Percentiles rank a stretch among this genome's conserved stretches.
Conservation (phyloP, 2,797 vertebrate genomes). For the Coendou prehensilis region DNA sequence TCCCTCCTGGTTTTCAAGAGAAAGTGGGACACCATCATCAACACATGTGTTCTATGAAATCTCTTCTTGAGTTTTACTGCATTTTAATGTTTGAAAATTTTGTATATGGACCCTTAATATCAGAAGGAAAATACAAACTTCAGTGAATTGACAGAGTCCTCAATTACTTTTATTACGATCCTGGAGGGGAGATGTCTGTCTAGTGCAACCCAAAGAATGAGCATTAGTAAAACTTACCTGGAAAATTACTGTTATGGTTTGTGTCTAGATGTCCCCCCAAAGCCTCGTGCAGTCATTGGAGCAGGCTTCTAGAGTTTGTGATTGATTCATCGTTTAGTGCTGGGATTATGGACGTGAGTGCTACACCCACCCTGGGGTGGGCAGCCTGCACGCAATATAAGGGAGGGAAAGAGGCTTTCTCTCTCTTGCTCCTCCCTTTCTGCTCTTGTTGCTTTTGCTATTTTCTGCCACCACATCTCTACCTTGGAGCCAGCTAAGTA, state of each 20-base stretch:
- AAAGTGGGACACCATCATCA: background rate
- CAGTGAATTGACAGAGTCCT: background rate
- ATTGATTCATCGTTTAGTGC: too few relatives aligned
- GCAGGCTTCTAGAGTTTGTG: too few relatives aligned
- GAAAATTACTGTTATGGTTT: background rate
- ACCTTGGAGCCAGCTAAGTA: too few relatives aligned
- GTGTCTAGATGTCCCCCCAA: too few relatives aligned
- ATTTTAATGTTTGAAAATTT: slow-evolving; percentile 16
- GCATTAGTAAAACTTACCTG: background rate
- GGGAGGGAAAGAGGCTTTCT: too few relatives aligned
- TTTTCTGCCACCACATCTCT: too few relatives aligned
- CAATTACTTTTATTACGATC: background rate
- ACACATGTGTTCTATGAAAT: background rate
- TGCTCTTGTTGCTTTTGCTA: too few relatives aligned
- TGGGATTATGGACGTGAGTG: too few relatives aligned
- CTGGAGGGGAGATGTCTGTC: background rate
- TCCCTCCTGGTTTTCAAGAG: slow-evolving; percentile 26
- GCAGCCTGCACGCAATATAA: too few relatives aligned
- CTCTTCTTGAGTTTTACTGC: background rate
- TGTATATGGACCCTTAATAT: background rate
- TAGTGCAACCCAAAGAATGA: background rate
- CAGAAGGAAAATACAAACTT: background rate
- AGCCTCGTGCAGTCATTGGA: too few relatives aligned
- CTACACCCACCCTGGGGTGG: too few relatives aligned
- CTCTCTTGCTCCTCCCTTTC: too few relatives aligned